These are phyloP conservation scores for Nesospiza acunhae DNA, from an alignment of 2,113 vertebrate genomes.

Conservation along the genomic window DNA sequence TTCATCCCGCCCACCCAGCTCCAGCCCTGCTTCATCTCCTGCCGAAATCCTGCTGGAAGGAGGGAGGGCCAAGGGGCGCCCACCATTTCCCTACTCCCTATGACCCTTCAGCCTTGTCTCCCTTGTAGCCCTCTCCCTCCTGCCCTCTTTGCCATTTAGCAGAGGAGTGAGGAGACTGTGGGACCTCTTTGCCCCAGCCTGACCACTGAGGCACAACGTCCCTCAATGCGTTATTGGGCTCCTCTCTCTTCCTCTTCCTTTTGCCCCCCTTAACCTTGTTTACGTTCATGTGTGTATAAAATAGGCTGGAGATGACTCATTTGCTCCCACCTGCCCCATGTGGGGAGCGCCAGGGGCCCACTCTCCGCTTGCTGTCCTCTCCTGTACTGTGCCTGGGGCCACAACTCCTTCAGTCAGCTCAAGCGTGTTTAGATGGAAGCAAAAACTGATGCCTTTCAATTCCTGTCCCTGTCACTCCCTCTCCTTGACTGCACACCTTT, in stretches of 20 bases:
- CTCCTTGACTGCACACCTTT: neutral
- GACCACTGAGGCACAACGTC: neutral
- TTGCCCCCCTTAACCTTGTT: neutral
- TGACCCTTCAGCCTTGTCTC: neutral
- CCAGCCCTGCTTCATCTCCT: neutral
- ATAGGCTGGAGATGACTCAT: neutral
- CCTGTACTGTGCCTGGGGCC: neutral
- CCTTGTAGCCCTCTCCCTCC: neutral
- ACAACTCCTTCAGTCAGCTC: neutral
- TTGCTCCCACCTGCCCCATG: neutral
- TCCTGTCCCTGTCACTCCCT: neutral
- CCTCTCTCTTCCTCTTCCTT: neutral
- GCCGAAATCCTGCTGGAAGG: neutral
- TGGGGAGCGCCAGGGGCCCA: fast-evolving
- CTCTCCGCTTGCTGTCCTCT: neutral
- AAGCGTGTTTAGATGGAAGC: neutral
- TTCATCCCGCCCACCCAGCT: neutral
- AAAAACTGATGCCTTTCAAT: neutral
- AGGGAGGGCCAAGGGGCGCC: neutral
- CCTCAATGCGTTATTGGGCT: neutral
- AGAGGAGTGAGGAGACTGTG: neutral
- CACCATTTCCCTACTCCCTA: neutral
- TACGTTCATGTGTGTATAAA: neutral
- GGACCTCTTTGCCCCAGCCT: neutral
- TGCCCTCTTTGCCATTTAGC: neutral